A percentile compares a stretch with the other conserved stretches of the same genome.
These are phyloP conservation scores for Sebastes reedi DNA, from an alignment of 2,797 vertebrate genomes.

Conservation along the genomic window DNA sequence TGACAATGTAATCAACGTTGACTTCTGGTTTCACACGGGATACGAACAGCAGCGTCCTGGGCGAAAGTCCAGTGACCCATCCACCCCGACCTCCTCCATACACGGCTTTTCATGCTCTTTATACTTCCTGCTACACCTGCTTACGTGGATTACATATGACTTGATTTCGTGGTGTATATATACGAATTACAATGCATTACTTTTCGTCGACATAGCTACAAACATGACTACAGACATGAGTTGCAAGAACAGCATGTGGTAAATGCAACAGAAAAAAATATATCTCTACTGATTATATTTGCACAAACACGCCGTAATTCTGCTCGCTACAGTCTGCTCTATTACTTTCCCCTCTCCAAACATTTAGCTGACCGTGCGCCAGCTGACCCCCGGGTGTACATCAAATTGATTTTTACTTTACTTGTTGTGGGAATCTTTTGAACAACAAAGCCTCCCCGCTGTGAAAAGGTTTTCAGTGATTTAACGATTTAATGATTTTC, in stretches of 20 bases:
- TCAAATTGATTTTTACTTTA: slow-evolving; percentile 50
- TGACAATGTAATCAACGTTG: too few species aligned
- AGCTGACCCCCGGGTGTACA: slow-evolving; percentile 11
- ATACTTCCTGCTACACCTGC: too few species aligned
- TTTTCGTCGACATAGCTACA: too few species aligned
- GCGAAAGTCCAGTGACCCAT: too few species aligned
- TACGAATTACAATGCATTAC: neutral
- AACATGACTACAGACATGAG: neutral
- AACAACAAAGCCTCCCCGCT: slow-evolving; percentile 27
- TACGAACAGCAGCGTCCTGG: too few species aligned
- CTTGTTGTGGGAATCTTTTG: slow-evolving; percentile 26
- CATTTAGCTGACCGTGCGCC: neutral
- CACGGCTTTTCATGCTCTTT: too few species aligned
- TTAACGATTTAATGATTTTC: slow-evolving; percentile 39
- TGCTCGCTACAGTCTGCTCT: neutral
- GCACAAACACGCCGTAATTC: neutral
- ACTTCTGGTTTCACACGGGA: too few species aligned
- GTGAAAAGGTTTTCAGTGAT: slow-evolving; percentile 33
- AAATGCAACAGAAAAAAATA: neutral
- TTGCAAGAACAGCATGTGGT: neutral
- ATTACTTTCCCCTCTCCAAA: neutral
- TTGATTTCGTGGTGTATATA: neutral
- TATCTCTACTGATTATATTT: neutral
- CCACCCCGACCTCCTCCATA: too few species aligned
- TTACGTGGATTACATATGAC: too few species aligned